Evolutionary conservation across 2,113 vertebrate species (phyloP), one percentile per base, ranked within the genome.

Genomic region (Python bivittatus): DNA sequence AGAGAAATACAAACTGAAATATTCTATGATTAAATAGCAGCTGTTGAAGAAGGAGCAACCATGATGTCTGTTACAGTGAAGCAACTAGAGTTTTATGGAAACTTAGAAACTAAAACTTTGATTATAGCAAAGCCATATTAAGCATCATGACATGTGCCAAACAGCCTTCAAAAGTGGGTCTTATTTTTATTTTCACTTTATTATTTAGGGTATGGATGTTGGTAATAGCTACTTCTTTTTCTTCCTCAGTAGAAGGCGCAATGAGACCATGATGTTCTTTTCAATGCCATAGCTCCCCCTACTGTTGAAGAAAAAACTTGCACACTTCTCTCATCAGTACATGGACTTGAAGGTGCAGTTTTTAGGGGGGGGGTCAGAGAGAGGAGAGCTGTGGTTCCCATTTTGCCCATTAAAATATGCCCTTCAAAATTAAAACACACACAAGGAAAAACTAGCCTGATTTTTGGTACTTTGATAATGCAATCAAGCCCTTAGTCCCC

Each of bases 21-120:
- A 23, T 29, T 42, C 87, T 33, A 85, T 86, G 64, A 56, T 58
- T 91, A 89, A 42, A 1, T 1, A 61, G 1, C 25, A 92, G 94
- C 42, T 1, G 68, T 1, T 48, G 33, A 0, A 0, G 33, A 0
- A 0, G 0, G 27, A 0, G 38, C 42, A 38, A 79, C 17, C 33
- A 79, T 38, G 17, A 38, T 79, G 9, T 22, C 33, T 38, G 17
- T 33, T n/a, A 17, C 64, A 2, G 48, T 33, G 64, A 33, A 68
- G 0, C 17, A 79, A 79, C 33, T 42, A 79, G 33, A 79, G 17
- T 79, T 79, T 42, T 42, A 42, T 79, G 33, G 72, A 17, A 79
- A 79, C 6, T 79, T 33, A 79, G 17, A 79, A 79, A 79, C 17
- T 22, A 79, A 42, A 42, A 79, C 2, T 79, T 38, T 79, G 33